These are phyloP conservation scores for Fabriciana adippe DNA, from an alignment of 2,888 invertebrate species.

Conservation along the genomic window DNA sequence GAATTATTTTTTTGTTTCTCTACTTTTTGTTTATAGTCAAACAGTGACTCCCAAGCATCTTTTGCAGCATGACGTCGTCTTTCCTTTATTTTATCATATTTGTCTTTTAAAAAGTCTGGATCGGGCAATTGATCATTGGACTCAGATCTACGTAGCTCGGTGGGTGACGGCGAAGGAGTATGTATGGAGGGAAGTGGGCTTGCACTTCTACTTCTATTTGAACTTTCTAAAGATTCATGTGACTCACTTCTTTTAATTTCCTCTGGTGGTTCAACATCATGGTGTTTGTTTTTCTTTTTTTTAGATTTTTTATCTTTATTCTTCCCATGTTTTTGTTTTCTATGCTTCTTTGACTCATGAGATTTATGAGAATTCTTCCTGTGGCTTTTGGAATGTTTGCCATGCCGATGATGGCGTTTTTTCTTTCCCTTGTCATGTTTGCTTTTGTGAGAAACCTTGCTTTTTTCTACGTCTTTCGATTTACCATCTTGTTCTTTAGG, in stretches of 20 bases:
- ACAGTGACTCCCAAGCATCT: slow-evolving; percentile 74
- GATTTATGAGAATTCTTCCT: slow-evolving; percentile 65
- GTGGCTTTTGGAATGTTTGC: slow-evolving; percentile 76
- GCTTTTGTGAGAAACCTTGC: slow-evolving; percentile 70
- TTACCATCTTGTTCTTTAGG: slow-evolving; percentile 8
- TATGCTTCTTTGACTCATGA: slow-evolving; percentile 57
- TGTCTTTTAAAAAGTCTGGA: slow-evolving; percentile 78
- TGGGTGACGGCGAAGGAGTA: slow-evolving; percentile 68
- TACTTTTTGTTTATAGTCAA: slow-evolving; percentile 70
- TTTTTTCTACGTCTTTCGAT: slow-evolving; percentile 48
- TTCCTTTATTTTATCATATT: slow-evolving; percentile 84
- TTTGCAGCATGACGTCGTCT: slow-evolving; percentile 79
- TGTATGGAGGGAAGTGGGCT: slow-evolving; percentile 75
- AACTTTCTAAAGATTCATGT: slow-evolving; percentile 68
- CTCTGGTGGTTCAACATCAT: slow-evolving; percentile 51
- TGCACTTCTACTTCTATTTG: slow-evolving; percentile 70
- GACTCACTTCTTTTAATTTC: slow-evolving; percentile 54
- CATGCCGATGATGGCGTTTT: slow-evolving; percentile 73
- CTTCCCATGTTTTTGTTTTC: slow-evolving; percentile 65
- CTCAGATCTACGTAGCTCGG: slow-evolving; percentile 50
- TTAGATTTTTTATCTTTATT: slow-evolving; percentile 74
- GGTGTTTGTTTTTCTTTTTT: slow-evolving; percentile 72
- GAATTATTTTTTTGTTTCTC: slow-evolving; percentile 68
- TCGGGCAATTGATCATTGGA: slow-evolving; percentile 55
- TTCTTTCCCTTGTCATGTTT: slow-evolving; percentile 70